Base-by-base conservation (phyloP, 2,113 vertebrate genomes). In the Fulmarus glacialis region DNA sequence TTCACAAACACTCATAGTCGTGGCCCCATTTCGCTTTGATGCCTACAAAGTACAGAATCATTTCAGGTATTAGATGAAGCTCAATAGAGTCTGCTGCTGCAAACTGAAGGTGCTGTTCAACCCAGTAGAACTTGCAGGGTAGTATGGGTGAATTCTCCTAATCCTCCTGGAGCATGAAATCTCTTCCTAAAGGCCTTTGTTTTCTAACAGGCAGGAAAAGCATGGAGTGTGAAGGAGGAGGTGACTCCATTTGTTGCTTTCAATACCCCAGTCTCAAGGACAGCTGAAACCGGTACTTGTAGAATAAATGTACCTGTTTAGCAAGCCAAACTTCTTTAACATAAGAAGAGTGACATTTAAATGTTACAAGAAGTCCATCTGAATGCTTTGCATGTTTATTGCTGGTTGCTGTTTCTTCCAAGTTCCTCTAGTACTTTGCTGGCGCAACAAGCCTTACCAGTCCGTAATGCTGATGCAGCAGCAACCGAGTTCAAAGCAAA, bases 291-390 rank as follows among this genome's bases (percentile, higher is more conserved):
- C 48, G 52, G 21, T 68, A 13, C 53, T 60, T 8, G n/a, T 9
- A 27, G 70, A 36, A 10, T 55, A 70, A 78, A 67, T 3, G 11
- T 6, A 8, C 23, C 62, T 29, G 16, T 73, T 87, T 80, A 85
- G 58, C 91, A 93, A 92, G 87, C 48, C 48, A 47, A 64, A 26
- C 67, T 74, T 84, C 52, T 87, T 87, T 62, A 94, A 27, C 36
- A 30, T 42, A 89, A 84, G 29, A 71, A 59, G 27, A 20, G 32
- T 9, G 73, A 45, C 30, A 42, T 74, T 47, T 22, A 71, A 68
- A 53, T 20, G 16, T 24, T 30, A 9, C 8, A 20, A 73, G 62
- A 36, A 74, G 50, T 47, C 47, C 40, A 24, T 15, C 43, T 70
- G 89, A 59, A 55, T 18, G 67, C 48, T 87, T 36, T 92, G 91